Evolutionary conservation across 2,797 vertebrate species (phyloP).

Genomic region (Pangasius sanitwongsei): DNA sequence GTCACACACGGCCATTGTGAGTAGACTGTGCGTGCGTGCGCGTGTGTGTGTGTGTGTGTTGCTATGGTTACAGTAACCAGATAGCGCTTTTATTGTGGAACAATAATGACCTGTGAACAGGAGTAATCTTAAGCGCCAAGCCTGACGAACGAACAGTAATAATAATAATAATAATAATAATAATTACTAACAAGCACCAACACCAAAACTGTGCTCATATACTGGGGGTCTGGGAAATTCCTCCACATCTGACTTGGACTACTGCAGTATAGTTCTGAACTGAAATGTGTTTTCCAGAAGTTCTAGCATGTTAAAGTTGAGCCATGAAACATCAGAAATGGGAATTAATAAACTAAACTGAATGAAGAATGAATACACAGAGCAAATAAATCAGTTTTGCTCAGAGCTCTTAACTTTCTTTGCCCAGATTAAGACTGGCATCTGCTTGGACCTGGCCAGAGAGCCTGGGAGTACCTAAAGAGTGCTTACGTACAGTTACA

Average conservation of each 20-base stretch:
- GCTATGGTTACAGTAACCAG: constrained; percentile 6
- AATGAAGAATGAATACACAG: background rate
- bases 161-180: background rate
- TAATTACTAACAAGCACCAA: background rate
- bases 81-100: background rate
- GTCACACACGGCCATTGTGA: background rate
- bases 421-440: background rate
- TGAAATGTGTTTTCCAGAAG: background rate
- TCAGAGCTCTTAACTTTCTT: background rate
- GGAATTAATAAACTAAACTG: background rate
- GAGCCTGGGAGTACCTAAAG: background rate
- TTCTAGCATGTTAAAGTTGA: background rate
- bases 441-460: background rate
- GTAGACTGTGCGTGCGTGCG: background rate
- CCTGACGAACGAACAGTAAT: background rate
- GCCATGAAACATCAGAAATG: background rate
- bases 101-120: background rate
- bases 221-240: background rate
- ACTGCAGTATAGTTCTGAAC: too few species aligned
- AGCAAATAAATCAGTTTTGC: background rate
- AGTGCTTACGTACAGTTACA: background rate
- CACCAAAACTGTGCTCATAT: background rate
- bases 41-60: background rate
- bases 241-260: background rate
- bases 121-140: background rate